Evolutionary conservation across 2,113 vertebrate genomes (phyloP), one percentile per base, ranked within the genome.

Genomic region (Triplophysa rosa): DNA sequence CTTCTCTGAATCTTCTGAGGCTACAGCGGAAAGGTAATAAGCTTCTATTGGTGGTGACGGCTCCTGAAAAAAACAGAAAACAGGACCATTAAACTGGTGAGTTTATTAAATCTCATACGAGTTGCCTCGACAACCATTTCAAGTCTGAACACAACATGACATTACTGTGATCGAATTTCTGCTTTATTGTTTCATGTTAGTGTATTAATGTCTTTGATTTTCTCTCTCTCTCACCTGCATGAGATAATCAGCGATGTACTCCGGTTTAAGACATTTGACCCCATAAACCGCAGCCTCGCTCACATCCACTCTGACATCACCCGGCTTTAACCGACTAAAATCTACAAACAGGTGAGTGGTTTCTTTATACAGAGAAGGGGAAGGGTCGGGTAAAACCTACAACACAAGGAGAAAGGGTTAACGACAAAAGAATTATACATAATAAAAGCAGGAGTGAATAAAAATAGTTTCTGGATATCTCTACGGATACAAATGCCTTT

Each of bases 231-330:
- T 78, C 1, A 97, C 97, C 96, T 98, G 95, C 92, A 95, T 95
- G 65, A 99, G 95, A 81, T 97, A 99, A 87, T 99, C 98, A 17
- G 98, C 97, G 0, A 99, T 99, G 87, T 96, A 99, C 69, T 99
- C 98, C 0, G 98, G 96, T 73, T 93, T 98, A 75, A 99, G 84
- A 84, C 98, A 98, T 65, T 84, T 90, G 62, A 98, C 94, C 17
- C 94, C 94, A 0, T 95, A 93, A 40, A 92, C 84, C 24, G 91
- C 83, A 0, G 95, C 98, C 26, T 97, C 94, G 0, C 90, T 83
- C 12, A 97, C 47, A 0, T 95, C 89, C 14, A 95, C 90, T 78
- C 89, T 92, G 75, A 88, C 79, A 75, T 97, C 95, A 2, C 91
- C 94, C 0, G 94, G 93, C 83, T 95, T 97, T 76, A 96, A 91